Conservation (phyloP, 2,113 vertebrate species). For the Chionomys nivalis region DNA sequence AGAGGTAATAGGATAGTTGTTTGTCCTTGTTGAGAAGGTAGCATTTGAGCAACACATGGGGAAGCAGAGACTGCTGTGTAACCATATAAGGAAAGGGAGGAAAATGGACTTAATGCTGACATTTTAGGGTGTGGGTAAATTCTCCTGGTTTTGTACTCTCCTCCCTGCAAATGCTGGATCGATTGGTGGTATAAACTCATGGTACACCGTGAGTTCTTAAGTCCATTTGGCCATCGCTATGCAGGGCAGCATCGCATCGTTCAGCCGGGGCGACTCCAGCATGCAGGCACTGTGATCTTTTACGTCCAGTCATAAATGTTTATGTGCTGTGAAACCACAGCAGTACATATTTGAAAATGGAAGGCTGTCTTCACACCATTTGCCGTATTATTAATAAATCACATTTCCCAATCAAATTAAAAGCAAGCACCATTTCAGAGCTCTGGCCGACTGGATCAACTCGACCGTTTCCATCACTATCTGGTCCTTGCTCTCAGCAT, state of each 20-base stretch:
- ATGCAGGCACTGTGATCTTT: background rate
- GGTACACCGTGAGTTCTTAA: rapidly evolving
- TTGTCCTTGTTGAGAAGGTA: background rate
- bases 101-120: background rate
- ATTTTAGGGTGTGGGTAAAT: background rate
- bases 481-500: background rate
- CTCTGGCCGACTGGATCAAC: background rate
- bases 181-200: background rate
- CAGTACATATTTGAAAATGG: slow-evolving; percentile 16
- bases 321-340: slow-evolving; percentile 63
- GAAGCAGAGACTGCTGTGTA: background rate
- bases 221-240: background rate
- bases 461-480: background rate
- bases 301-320: slow-evolving; percentile 25
- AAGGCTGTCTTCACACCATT: slow-evolving; percentile 50
- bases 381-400: slow-evolving; percentile 55
- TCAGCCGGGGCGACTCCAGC: background rate
- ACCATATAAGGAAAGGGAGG: background rate
- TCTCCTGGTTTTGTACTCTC: background rate
- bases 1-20: background rate
- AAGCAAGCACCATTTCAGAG: background rate
- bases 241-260: rapidly evolving
- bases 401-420: slow-evolving; percentile 26
- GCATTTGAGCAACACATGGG: background rate
- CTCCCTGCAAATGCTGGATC: rapidly evolving